These are phyloP conservation scores for Apamea anceps DNA, from an alignment of 2,888 invertebrate species.

Conservation along the genomic window DNA sequence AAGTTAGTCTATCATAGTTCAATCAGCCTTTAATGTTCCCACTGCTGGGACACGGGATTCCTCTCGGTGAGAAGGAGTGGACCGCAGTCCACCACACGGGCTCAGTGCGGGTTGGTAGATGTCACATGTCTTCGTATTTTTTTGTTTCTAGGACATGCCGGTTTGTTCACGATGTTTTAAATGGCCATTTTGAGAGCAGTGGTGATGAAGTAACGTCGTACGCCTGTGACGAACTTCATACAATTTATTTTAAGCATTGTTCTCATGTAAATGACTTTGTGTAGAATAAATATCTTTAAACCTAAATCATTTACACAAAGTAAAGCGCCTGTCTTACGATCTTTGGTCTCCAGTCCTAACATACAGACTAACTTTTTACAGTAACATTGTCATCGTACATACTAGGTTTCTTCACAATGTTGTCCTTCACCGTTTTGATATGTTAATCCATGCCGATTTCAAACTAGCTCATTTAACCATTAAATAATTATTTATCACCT, in stretches of 20 bases:
- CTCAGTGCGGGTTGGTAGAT: too few relatives aligned
- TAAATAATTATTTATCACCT: neutral
- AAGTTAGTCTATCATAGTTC: neutral
- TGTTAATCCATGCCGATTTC: neutral
- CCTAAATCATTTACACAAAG: too few relatives aligned
- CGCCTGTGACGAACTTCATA: too few relatives aligned
- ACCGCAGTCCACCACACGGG: too few relatives aligned
- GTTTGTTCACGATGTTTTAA: too few relatives aligned
- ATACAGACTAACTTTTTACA: neutral
- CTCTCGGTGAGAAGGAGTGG: neutral
- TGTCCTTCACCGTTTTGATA: neutral
- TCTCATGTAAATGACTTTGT: too few relatives aligned
- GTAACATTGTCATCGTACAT: neutral
- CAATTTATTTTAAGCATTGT: too few relatives aligned
- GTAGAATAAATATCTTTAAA: too few relatives aligned
- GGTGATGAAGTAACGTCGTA: too few relatives aligned
- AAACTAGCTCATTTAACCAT: neutral
- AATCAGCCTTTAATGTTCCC: neutral
- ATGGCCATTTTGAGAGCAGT: too few relatives aligned
- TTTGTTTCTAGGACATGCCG: neutral
- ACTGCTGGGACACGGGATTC: neutral
- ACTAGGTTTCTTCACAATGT: neutral
- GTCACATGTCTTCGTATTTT: neutral
- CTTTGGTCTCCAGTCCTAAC: too few relatives aligned
- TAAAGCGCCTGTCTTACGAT: too few relatives aligned